A percentile compares a stretch with the other conserved stretches of the same genome.
These are phyloP conservation scores for Alcedo atthis DNA, from an alignment of 2,797 vertebrate species.

Conservation along the genomic window DNA sequence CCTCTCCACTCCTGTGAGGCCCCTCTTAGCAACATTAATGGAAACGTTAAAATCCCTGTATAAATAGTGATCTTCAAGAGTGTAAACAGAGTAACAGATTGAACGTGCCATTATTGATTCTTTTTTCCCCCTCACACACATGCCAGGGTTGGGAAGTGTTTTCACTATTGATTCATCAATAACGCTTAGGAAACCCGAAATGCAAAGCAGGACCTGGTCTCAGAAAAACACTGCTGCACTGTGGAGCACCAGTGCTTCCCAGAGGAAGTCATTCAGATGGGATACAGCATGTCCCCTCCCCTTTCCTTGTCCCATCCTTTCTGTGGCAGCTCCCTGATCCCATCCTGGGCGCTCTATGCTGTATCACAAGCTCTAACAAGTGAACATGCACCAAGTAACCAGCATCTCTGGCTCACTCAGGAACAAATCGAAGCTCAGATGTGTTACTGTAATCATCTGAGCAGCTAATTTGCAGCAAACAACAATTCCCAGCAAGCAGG, in stretches of 20 bases:
- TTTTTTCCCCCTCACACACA: background rate
- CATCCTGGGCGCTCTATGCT: background rate
- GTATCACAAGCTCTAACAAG: background rate
- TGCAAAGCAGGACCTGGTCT: background rate
- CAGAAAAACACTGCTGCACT: background rate
- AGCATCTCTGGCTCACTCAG: background rate
- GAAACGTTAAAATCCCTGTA: conserved; percentile 1
- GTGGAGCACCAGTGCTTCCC: background rate
- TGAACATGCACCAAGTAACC: background rate
- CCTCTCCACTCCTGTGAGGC: background rate
- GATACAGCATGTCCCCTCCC: background rate
- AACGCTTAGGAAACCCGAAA: conserved; percentile 37
- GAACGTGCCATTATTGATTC: background rate
- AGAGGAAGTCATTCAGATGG: fast-evolving
- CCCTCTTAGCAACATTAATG: background rate
- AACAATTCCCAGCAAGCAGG: background rate
- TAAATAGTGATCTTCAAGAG: conserved; percentile 24
- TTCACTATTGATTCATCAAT: conserved; percentile 10
- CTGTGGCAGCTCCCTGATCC: background rate
- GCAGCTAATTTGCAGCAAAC: background rate
- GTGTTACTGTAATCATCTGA: background rate
- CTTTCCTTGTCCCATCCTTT: background rate
- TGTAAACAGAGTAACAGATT: background rate
- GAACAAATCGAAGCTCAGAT: background rate
- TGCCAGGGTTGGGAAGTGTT: conserved; percentile 10